These are phyloP conservation scores for Oostethus manadensis DNA, from an alignment of 2,113 vertebrate genomes.

Conservation along the genomic window DNA sequence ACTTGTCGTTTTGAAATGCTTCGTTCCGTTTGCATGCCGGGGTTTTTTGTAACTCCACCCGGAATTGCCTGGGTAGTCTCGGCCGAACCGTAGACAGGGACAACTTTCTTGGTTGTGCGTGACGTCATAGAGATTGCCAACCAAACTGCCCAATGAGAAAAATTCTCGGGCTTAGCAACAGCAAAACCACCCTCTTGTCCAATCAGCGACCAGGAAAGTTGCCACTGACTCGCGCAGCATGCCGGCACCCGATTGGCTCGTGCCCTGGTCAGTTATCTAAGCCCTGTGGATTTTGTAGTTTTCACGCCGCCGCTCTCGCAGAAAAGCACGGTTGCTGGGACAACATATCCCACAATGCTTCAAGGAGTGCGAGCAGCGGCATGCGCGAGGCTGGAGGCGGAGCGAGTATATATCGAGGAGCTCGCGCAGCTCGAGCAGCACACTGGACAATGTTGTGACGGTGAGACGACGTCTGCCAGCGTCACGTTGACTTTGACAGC, in stretches of 20 bases:
- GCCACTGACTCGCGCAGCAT: constrained; percentile 1
- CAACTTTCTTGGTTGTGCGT: constrained; percentile 50
- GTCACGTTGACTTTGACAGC: constrained; percentile 50
- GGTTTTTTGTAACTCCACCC: constrained; percentile 21
- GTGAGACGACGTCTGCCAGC: constrained; percentile 34
- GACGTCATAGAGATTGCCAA: constrained; percentile 33
- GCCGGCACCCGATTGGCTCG: constrained; percentile 47
- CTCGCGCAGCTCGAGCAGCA: constrained; percentile 66
- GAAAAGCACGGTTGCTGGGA: constrained; percentile 17
- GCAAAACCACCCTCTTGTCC: constrained; percentile 45
- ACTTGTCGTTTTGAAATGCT: background rate
- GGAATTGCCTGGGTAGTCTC: constrained; percentile 58
- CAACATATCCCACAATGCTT: constrained; percentile 68
- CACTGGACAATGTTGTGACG: constrained; percentile 77
- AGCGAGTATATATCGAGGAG: constrained; percentile 72
- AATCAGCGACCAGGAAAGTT: constrained; percentile 46
- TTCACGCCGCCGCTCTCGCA: background rate
- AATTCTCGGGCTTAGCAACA: constrained; percentile 71
- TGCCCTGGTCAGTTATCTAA: constrained; percentile 5
- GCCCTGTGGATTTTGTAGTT: constrained; percentile 68
- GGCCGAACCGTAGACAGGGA: constrained; percentile 52
- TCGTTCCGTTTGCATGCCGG: background rate
- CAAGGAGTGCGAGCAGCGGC: constrained; percentile 38
- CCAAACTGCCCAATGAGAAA: constrained; percentile 45
- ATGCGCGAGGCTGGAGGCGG: constrained; percentile 58